Evolutionary conservation across 2,888 invertebrate genomes (phyloP).

Genomic region (Netelia inedita): DNA sequence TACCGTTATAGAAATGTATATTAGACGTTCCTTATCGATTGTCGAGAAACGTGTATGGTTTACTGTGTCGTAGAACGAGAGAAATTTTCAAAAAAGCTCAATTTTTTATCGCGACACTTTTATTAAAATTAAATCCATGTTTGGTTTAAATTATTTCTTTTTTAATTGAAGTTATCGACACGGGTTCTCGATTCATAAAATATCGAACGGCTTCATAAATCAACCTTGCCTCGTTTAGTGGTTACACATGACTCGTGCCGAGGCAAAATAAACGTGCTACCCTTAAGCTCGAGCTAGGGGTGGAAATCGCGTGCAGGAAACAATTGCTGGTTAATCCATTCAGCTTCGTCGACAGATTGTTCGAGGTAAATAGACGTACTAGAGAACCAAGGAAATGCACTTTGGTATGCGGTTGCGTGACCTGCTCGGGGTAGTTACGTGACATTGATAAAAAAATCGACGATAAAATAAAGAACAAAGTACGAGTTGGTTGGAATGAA

Average conservation of each 20-base stretch:
- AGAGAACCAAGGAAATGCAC: constrained; percentile 35
- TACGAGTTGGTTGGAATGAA: neutral
- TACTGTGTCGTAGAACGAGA: too few relatives aligned
- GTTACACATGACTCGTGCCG: neutral
- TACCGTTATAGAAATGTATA: neutral
- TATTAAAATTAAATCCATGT: neutral
- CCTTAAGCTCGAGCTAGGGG: neutral
- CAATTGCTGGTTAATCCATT: constrained; percentile 65
- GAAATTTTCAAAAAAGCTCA: too few relatives aligned
- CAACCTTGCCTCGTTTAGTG: neutral
- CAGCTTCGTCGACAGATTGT: constrained; percentile 56
- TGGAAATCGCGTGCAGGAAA: constrained; percentile 67
- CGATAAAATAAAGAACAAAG: neutral
- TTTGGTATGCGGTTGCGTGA: constrained; percentile 41
- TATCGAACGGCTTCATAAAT: constrained; percentile 23
- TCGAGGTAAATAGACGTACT: constrained; percentile 39
- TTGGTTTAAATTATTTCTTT: neutral
- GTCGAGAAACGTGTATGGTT: constrained; percentile 13
- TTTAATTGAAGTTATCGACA: neutral
- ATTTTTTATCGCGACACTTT: too few relatives aligned
- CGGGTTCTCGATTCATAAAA: too few relatives aligned
- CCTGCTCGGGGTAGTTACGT: neutral
- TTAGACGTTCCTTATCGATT: constrained; percentile 21
- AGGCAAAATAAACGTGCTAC: constrained; percentile 14
- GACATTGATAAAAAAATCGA: neutral